These are phyloP conservation scores for Graptemys geographica DNA, from an alignment of 2,797 vertebrate species.

Conservation along the genomic window DNA sequence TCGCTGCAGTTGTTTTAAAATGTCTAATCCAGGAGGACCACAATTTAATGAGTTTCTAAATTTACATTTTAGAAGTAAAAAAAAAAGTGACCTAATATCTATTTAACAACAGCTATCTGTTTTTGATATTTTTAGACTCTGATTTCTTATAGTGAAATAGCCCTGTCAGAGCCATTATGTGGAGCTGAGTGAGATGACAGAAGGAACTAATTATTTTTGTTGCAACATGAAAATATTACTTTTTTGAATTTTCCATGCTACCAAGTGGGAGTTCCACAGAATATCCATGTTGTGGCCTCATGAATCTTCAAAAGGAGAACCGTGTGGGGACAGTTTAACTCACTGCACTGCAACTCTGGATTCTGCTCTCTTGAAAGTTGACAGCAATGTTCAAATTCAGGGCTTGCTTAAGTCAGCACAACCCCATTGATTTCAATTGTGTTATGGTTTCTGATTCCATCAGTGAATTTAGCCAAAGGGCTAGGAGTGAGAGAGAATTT, in stretches of 20 bases:
- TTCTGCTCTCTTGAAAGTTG: rapidly evolving
- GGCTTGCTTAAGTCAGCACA: neutral
- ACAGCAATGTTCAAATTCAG: neutral
- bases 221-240: neutral
- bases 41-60: slow-evolving; percentile 79
- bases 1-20: slow-evolving; percentile 59
- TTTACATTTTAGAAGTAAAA: slow-evolving; percentile 62
- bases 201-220: neutral
- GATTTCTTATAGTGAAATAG: rapidly evolving
- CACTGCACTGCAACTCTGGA: neutral
- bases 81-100: slow-evolving; percentile 18
- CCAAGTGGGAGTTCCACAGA: neutral
- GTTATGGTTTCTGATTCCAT: neutral
- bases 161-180: rapidly evolving
- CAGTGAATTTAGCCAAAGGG: neutral
- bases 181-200: rapidly evolving
- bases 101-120: neutral
- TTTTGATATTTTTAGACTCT: slow-evolving; percentile 17
- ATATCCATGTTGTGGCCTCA: rapidly evolving
- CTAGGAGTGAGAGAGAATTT: no score
- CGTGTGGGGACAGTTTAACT: neutral
- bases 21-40: slow-evolving; percentile 61
- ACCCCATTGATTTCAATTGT: neutral
- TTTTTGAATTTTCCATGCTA: neutral
- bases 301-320: neutral